Evolutionary conservation across 2,797 vertebrate genomes (phyloP), one percentile per base, ranked within the genome.

Genomic region (Holocentrus rufus): DNA sequence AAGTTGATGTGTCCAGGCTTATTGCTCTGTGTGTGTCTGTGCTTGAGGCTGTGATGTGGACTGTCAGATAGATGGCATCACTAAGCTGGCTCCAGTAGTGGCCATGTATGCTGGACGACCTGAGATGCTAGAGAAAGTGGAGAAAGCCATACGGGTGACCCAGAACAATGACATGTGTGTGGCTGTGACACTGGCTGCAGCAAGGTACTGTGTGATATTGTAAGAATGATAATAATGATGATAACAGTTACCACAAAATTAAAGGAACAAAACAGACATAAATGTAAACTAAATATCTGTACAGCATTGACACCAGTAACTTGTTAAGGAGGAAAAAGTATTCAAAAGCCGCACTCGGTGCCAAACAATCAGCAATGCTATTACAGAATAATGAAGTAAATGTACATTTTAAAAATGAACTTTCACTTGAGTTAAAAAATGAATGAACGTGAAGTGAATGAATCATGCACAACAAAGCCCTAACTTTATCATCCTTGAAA

Each of bases 61-160:
- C 75, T 91, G 88, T 65, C 92, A 93, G 82, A 93, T 94, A 59
- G 94, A 94, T 1, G 90, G 92, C 0, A 66, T 94, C 64, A 87
- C 93, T 17, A 94, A 93, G 65, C 75, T 94, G 14, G 91, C 93
- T 46, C 92, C 93, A 0, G 81, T 93, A 10, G 92, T 94, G 53
- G 92, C 91, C 23, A 76, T 87, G 82, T 94, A 72, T 9, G 92
- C 92, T 1, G 91, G 93, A 31, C 88, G 60, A 20, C 76, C 90
- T 0, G 90, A 93, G 57, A 92, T 94, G 93, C 74, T 94, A 81
- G 87, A 92, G 64, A 92, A 89, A 47, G 93, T 93, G 77, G 93
- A 94, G 78, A 72, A 80, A 1, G 91, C 85, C 1, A 3, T 82
- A 0, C 83, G 91, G 1, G 90, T 94, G 81, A 94, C 92, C 14